phyloP scores from a whole-genome alignment of 2,113 vertebrate species.

The Phodopus roborovskii region DNA sequence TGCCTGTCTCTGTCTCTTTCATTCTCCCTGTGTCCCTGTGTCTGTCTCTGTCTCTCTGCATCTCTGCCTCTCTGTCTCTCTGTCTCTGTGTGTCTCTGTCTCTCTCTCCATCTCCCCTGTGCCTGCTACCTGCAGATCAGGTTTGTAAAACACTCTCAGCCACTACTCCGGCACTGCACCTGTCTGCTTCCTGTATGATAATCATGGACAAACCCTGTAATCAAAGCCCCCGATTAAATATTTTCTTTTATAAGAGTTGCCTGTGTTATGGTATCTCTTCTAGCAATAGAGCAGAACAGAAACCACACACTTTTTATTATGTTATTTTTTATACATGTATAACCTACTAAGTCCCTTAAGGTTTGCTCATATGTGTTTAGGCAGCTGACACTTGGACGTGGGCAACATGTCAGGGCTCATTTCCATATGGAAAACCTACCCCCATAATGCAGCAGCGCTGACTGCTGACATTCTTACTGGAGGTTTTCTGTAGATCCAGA shows the following conservation, averaged over 20 bases:
- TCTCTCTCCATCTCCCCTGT: background rate
- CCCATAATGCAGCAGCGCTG: background rate
- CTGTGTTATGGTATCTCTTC: background rate
- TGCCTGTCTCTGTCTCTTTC: no score
- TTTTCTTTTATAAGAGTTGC: background rate
- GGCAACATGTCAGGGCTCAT: background rate
- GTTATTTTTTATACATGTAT: background rate
- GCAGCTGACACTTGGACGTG: background rate
- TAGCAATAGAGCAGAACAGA: background rate
- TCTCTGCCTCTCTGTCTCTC: background rate
- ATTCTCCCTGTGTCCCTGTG: background rate
- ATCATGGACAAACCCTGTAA: background rate
- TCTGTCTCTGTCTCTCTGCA: fast-evolving
- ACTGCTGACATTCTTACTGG: background rate
- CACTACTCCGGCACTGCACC: background rate
- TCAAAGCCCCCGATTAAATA: background rate
- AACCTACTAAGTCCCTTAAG: background rate
- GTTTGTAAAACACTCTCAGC: background rate
- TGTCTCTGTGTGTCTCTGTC: background rate
- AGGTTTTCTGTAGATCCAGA: background rate
- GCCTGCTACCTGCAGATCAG: background rate
- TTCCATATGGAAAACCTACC: background rate
- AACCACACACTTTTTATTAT: background rate
- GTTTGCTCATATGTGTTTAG: background rate
- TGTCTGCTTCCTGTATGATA: background rate